Conservation (phyloP, 1,140 invertebrate species). For the Saxidomus purpurata region DNA sequence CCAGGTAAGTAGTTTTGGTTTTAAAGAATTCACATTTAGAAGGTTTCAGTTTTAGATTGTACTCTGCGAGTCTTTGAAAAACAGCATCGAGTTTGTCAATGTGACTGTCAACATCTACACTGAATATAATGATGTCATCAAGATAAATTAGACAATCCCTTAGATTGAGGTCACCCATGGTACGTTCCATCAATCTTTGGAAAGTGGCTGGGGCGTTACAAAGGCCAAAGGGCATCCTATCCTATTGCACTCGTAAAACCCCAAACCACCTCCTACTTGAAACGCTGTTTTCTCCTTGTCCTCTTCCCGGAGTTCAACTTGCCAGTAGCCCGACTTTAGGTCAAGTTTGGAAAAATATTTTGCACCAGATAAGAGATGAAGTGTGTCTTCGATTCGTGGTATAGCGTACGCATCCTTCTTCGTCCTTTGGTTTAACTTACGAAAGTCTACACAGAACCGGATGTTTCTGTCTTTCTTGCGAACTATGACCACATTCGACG, state of each 20-base stretch:
- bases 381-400: constrained; percentile 71
- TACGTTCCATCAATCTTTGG: constrained; percentile 73
- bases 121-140: constrained; percentile 73
- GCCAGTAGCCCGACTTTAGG: constrained; percentile 87
- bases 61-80: constrained; percentile 31
- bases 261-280: constrained; percentile 49
- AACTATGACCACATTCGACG: constrained; percentile 54
- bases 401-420: constrained; percentile 70
- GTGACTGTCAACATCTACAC: constrained; percentile 9
- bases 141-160: constrained; percentile 57
- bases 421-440: constrained; percentile 67
- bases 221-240: constrained; percentile 76
- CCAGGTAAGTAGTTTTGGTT: constrained; percentile 69
- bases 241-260: constrained; percentile 68
- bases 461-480: constrained; percentile 86
- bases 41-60: constrained; percentile 66
- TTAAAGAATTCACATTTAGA: constrained; percentile 84
- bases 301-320: constrained; percentile 81
- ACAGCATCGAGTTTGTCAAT: not conserved
- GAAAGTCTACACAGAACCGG: constrained; percentile 85
- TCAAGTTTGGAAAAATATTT: constrained; percentile 86
- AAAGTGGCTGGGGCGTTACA: constrained; percentile 75
- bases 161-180: constrained; percentile 58
- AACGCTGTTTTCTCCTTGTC: constrained; percentile 70
- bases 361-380: constrained; percentile 77